phyloP scores from a whole-genome alignment of 30 jellyfish, hydroid and myxozoan genomes.

The Mastigias papua region DNA sequence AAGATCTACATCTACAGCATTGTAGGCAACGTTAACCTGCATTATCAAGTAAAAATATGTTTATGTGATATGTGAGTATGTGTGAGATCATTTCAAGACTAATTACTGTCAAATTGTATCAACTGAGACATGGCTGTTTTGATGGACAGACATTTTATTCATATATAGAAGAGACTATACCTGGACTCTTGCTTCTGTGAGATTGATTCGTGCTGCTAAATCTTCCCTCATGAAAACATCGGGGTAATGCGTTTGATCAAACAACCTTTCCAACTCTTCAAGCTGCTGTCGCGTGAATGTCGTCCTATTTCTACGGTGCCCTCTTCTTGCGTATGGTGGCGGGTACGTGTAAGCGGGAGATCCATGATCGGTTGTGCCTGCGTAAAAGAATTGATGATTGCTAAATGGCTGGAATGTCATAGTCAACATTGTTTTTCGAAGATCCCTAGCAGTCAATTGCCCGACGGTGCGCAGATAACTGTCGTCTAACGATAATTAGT shows the following conservation, averaged over 20 bases:
- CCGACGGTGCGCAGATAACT: constrained; percentile 13
- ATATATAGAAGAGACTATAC: constrained; percentile 14
- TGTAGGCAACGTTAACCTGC: too few relatives aligned
- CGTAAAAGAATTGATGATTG: constrained; percentile 47
- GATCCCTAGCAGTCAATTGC: constrained; percentile 16
- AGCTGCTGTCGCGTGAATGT: constrained; percentile 93
- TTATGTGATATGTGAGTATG: too few relatives aligned
- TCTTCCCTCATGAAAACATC: constrained; percentile 94
- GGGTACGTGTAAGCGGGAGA: constrained; percentile 81
- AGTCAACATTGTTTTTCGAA: constrained; percentile 53
- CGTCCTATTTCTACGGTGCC: constrained; percentile 91
- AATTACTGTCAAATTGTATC: neutral
- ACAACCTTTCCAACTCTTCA: constrained; percentile 85
- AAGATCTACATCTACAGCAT: too few relatives aligned
- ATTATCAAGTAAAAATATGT: too few relatives aligned
- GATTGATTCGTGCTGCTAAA: constrained; percentile 78
- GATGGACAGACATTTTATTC: neutral
- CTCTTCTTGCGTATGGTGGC: constrained; percentile 91
- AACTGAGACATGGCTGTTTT: neutral
- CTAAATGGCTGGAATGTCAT: constrained; percentile 75
- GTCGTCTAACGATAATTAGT: constrained; percentile 22
- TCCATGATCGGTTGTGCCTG: constrained; percentile 76
- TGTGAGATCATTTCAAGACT: neutral
- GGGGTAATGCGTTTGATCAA: constrained; percentile 91
- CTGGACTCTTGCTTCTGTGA: constrained; percentile 95